Conservation (phyloP, 2,797 vertebrate species). For the Cirrhinus molitorella region DNA sequence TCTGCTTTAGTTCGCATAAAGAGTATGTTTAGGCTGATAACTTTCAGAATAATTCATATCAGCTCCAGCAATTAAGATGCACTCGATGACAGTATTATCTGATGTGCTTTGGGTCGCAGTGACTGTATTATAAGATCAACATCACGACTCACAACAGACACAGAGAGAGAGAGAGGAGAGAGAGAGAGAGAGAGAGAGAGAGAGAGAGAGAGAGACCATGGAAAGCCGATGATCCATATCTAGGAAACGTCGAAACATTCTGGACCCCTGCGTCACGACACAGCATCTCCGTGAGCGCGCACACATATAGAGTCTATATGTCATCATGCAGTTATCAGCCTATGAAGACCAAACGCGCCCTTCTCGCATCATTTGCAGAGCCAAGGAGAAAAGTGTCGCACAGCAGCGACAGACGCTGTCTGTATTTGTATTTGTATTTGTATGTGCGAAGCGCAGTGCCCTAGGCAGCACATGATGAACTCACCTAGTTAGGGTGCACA, state of each 20-base stretch:
- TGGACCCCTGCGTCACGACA: background rate
- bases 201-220: background rate
- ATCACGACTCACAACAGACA: background rate
- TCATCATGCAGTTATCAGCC: background rate
- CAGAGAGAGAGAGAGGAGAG: too few species aligned
- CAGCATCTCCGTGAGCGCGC: background rate
- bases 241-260: background rate
- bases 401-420: background rate
- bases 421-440: background rate
- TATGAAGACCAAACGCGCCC: background rate
- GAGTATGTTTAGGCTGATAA: too few species aligned
- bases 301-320: rapidly evolving
- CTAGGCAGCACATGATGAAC: background rate
- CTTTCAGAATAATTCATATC: background rate
- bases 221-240: background rate
- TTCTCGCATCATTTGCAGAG: background rate
- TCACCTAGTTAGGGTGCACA: background rate
- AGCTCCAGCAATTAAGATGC: background rate
- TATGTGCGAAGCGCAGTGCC: background rate
- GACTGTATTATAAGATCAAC: background rate
- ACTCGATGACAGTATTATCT: background rate
- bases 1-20: too few species aligned
- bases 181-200: background rate
- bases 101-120: background rate
- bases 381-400: background rate